phyloP scores from a whole-genome alignment of 2,797 vertebrate species.

The Uromys caudimaculatus region DNA sequence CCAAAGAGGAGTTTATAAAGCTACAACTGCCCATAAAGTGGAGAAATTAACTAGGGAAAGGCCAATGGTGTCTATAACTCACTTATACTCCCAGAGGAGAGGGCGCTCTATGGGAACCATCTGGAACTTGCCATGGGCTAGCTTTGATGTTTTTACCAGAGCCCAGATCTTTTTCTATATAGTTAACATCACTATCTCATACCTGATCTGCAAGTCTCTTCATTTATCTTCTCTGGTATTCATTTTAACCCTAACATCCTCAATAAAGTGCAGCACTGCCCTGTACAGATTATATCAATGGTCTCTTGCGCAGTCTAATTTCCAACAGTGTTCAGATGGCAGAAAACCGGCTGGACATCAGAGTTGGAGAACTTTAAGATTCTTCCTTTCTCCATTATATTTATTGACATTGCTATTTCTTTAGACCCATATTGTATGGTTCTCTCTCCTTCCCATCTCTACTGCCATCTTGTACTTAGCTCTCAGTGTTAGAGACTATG shows the following conservation, averaged over 20 bases:
- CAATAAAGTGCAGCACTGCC: not conserved
- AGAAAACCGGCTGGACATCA: not conserved
- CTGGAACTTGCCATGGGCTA: not conserved
- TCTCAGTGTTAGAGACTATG: not conserved
- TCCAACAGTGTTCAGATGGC: not conserved
- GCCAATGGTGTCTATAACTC: not conserved
- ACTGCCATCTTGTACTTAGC: not conserved
- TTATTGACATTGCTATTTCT: not conserved
- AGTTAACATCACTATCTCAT: not conserved
- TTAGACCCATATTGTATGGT: not conserved
- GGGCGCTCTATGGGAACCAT: not conserved
- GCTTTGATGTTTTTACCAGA: not conserved
- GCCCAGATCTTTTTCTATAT: not conserved
- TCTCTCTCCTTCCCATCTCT: not conserved
- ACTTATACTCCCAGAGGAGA: not conserved
- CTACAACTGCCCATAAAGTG: not conserved
- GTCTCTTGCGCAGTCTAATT: not conserved
- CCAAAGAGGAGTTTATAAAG: not conserved
- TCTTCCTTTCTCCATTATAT: not conserved
- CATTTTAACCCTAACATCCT: not conserved
- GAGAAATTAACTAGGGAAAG: not conserved
- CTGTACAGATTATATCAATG: not conserved
- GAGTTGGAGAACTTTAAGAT: not conserved
- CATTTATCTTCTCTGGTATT: not conserved
- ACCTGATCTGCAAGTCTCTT: not conserved